Evolutionary conservation across 2,888 invertebrate species (phyloP), one percentile per base, ranked within the genome.

Genomic region (Hypselothyrea guttata): DNA sequence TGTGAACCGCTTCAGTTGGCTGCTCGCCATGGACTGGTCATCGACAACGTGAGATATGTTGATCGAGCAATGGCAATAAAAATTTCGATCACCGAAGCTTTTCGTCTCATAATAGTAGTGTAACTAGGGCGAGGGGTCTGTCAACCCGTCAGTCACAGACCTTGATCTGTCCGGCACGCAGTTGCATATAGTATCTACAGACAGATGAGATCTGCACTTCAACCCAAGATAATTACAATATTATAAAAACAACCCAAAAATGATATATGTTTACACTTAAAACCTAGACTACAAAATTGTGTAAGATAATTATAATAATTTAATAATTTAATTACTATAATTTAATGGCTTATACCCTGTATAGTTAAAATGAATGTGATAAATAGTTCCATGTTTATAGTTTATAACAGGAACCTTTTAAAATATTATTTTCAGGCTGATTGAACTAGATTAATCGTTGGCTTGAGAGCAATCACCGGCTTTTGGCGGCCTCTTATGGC

Each of bases 1-100:
- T 8, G 16, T 38, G n/a, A 42, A 71, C 71, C 49, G 62, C 59
- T 67, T 59, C 59, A 52, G 30, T 56, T 71, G 66, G 28, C 58
- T 47, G 59, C 44, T 45, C 15, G 13, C 40, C 40, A 15, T 52
- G 46, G 37, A 60, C 62, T 57, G 61, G 54, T 31, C 62, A 47
- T 55, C 53, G 38, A 44, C 22, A 34, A 7, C n/a, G 37, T 22
- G 7, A 31, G n/a, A 13, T 34, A 12, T 4, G 31, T 46, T 16
- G 41, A 28, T 33, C 37, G 15, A 22, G 27, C 38, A 45, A 40
- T 31, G 49, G 44, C 42, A 52, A 30, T 58, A 44, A 48, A 48
- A 67, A 61, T 60, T 48, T 46, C 5, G 22, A 22, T 22, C 22
- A 22, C n/a, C n/a, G n/a, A 45, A 47, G 34, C 33, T 34, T 22